These are phyloP conservation scores for Mechanitis mazaeus DNA, from an alignment of 2,888 invertebrate genomes.

Conservation along the genomic window DNA sequence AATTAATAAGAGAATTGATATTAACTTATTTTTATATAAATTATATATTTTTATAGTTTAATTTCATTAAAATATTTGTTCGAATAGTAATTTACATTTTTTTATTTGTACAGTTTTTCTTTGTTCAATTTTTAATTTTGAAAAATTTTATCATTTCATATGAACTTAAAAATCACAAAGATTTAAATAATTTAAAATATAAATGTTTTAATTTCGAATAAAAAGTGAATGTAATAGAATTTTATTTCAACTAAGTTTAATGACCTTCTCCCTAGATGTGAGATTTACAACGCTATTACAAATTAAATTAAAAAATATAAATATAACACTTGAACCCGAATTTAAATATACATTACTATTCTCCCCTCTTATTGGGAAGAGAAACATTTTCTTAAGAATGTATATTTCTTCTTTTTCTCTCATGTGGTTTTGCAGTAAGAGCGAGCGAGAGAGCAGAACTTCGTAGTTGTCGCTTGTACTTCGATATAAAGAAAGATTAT, in stretches of 20 bases:
- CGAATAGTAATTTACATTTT: background rate
- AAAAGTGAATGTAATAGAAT: background rate
- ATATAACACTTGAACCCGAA: constrained; percentile 74
- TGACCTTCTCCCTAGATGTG: constrained; percentile 42
- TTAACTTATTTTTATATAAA: constrained; percentile 57
- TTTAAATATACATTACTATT: constrained; percentile 74
- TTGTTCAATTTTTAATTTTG: too few species aligned
- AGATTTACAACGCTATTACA: constrained; percentile 62
- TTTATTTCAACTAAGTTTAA: constrained; percentile 35
- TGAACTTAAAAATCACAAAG: too few species aligned
- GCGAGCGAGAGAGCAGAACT: constrained; percentile 43
- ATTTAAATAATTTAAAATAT: too few species aligned
- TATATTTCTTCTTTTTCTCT: constrained; percentile 42
- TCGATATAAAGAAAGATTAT: constrained; percentile 78
- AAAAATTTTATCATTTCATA: too few species aligned
- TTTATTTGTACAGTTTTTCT: constrained; percentile 20
- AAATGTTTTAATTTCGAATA: background rate
- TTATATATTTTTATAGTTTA: constrained; percentile 30
- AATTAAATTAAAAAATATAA: constrained; percentile 76
- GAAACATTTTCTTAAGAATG: constrained; percentile 60
- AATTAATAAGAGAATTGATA: constrained; percentile 76
- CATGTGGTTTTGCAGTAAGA: constrained; percentile 29
- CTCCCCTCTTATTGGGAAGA: constrained; percentile 73
- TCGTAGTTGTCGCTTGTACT: constrained; percentile 60
- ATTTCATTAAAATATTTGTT: background rate